phyloP scores from a whole-genome alignment of 1,140 invertebrate genomes.

The Drosophila leontia region DNA sequence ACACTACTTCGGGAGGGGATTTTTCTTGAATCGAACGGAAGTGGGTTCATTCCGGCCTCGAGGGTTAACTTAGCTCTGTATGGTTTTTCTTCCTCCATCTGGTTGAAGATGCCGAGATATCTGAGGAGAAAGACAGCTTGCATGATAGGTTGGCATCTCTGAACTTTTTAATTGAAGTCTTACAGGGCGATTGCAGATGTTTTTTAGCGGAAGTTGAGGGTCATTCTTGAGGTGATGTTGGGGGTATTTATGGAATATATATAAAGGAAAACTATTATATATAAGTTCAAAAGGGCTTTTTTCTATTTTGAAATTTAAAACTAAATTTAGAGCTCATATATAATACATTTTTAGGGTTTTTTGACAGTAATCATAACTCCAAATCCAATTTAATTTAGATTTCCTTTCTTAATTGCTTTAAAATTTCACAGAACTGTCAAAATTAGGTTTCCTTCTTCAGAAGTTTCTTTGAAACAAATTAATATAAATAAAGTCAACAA shows the following conservation, averaged over 20 bases:
- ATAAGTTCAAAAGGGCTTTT: accelerated
- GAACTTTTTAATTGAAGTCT: constrained; percentile 42
- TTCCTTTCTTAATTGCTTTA: background rate
- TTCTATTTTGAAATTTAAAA: background rate
- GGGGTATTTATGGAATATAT: background rate
- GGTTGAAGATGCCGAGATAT: constrained; percentile 21
- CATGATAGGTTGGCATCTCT: constrained; percentile 52
- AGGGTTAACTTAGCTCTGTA: constrained; percentile 22
- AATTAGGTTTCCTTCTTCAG: background rate
- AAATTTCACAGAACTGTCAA: constrained; percentile 3
- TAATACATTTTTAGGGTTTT: no score
- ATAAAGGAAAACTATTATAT: no score
- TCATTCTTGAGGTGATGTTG: background rate
- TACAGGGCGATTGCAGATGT: constrained; percentile 18
- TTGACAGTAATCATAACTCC: no score
- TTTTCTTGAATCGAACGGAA: constrained; percentile 53
- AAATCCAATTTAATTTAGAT: background rate
- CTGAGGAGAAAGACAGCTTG: constrained; percentile 23
- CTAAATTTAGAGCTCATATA: background rate
- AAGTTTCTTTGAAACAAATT: background rate
- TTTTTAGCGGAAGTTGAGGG: constrained; percentile 15
- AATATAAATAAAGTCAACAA: background rate
- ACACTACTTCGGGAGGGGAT: constrained; percentile 1
- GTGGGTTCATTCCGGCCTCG: constrained; percentile 70
- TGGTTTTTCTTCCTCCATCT: constrained; percentile 6